These are phyloP conservation scores for Chymomyza amoena DNA, from an alignment of 2,888 invertebrate genomes.

Conservation along the genomic window DNA sequence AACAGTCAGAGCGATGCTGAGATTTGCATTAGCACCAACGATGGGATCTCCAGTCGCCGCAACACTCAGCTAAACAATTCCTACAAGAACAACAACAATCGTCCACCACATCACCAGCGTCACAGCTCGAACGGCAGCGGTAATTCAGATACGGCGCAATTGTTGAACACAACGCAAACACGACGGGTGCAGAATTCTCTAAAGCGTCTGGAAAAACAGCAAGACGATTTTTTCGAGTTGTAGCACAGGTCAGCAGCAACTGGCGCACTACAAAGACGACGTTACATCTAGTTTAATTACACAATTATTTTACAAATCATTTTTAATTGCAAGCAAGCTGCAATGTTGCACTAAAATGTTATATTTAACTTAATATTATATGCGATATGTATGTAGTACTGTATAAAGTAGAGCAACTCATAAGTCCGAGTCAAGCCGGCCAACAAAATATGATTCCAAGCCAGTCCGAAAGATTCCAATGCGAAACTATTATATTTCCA, in stretches of 20 bases:
- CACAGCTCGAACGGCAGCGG: constrained; percentile 80
- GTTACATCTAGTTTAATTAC: constrained; percentile 47
- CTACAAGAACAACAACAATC: constrained; percentile 72
- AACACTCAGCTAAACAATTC: constrained; percentile 72
- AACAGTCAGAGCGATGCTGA: constrained; percentile 76
- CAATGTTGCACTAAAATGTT: constrained; percentile 52
- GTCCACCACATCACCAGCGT: constrained; percentile 66
- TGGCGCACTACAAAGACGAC: constrained; percentile 6
- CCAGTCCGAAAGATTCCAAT: not conserved
- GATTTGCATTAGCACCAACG: constrained; percentile 69
- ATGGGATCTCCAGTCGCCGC: constrained; percentile 68
- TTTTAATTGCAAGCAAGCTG: constrained; percentile 45
- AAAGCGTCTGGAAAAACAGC: constrained; percentile 89
- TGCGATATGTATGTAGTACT: not conserved
- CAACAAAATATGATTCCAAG: not conserved
- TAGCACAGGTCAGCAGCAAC: constrained; percentile 81
- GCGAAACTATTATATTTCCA: not conserved
- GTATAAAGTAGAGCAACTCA: not conserved
- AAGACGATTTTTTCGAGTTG: constrained; percentile 95
- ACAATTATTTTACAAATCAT: constrained; percentile 52
- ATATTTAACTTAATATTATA: constrained; percentile 24
- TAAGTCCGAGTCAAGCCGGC: not conserved
- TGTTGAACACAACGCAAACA: constrained; percentile 87
- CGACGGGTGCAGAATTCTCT: constrained; percentile 89
- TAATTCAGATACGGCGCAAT: constrained; percentile 78